Conservation (phyloP, 2,113 vertebrate genomes). For the Columbina picui region DNA sequence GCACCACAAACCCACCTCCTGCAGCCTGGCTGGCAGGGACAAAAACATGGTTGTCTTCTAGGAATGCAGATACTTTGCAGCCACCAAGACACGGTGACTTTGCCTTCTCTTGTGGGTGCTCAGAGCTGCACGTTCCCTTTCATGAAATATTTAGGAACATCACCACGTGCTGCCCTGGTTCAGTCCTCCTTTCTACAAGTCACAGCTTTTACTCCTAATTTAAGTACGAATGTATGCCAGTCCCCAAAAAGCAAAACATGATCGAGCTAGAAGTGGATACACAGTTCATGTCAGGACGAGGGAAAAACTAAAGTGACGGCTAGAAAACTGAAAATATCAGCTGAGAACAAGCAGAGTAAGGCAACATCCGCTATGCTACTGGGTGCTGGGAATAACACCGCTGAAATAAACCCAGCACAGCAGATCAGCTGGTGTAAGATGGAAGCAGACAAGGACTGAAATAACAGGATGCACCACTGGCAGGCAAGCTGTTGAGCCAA, state of each 20-base stretch:
- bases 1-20: not conserved
- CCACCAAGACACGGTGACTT: not conserved
- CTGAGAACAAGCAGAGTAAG: not conserved
- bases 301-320: not conserved
- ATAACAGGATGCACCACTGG: slow-evolving; percentile 36
- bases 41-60: not conserved
- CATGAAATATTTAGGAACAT: not conserved
- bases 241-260: not conserved
- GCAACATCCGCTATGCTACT: not conserved
- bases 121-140: not conserved
- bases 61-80: not conserved
- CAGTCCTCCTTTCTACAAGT: not conserved
- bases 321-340: not conserved
- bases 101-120: not conserved
- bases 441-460: not conserved
- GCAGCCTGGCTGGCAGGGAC: not conserved
- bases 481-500: not conserved
- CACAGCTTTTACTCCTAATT: not conserved
- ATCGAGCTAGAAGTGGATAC: not conserved
- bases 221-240: not conserved
- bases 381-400: not conserved
- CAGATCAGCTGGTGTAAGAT: not conserved
- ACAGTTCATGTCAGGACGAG: not conserved
- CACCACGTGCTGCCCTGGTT: not conserved
- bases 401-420: not conserved